Evolutionary conservation across 2,888 invertebrate genomes (phyloP).

Genomic region (Cosmia pyralina): DNA sequence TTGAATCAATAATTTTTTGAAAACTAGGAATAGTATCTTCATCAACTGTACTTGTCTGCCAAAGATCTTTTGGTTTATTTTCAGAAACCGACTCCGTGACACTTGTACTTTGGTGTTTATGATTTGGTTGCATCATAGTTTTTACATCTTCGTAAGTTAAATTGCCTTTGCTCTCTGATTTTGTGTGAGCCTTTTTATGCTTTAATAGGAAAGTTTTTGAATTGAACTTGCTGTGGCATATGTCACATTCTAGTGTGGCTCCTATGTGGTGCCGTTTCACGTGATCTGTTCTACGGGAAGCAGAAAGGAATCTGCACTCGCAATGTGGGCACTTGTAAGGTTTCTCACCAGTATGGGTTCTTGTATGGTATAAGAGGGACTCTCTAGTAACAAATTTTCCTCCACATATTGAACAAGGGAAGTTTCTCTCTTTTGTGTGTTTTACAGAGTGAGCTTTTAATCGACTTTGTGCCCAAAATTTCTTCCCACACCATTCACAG

Average conservation of each 20-base stretch:
- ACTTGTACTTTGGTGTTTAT: constrained; percentile 16
- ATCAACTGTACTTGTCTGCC: constrained; percentile 49
- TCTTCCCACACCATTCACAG: constrained; percentile 84
- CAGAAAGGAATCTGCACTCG: constrained; percentile 77
- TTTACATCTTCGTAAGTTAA: constrained; percentile 6
- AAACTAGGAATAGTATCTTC: constrained; percentile 33
- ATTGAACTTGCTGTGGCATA: constrained; percentile 78
- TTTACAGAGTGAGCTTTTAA: constrained; percentile 83
- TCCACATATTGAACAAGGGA: constrained; percentile 75
- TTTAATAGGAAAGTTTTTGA: constrained; percentile 73
- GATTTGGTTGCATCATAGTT: background rate
- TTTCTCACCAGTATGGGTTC: constrained; percentile 84
- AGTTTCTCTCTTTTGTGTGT: constrained; percentile 84
- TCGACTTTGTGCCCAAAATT: constrained; percentile 82
- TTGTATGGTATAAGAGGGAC: constrained; percentile 82
- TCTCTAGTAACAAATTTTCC: constrained; percentile 83
- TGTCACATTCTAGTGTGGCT: constrained; percentile 74
- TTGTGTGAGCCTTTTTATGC: constrained; percentile 73
- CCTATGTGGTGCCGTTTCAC: constrained; percentile 76
- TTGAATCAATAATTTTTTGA: constrained; percentile 39
- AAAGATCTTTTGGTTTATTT: constrained; percentile 26
- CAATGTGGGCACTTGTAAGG: constrained; percentile 82
- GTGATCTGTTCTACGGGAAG: constrained; percentile 81
- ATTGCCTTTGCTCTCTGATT: constrained; percentile 25
- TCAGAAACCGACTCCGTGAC: background rate